phyloP scores from a whole-genome alignment of 2,113 vertebrate species.

The Sterna hirundo region DNA sequence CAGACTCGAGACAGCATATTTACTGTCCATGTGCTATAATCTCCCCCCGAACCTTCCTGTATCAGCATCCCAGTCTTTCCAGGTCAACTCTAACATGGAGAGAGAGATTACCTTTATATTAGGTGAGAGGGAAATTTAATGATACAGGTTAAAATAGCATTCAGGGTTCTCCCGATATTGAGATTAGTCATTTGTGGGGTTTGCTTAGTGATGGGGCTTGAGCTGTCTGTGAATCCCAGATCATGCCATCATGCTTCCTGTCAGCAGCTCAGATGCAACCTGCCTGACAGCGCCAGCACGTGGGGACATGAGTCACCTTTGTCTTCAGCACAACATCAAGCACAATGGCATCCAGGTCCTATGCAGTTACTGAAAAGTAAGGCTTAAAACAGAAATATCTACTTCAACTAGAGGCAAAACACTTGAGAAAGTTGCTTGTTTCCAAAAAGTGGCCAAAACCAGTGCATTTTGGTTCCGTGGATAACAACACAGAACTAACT shows the following conservation, averaged over 20 bases:
- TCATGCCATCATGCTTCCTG: neutral
- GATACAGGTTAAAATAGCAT: neutral
- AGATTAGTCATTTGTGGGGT: neutral
- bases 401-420: neutral
- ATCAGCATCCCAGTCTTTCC: neutral
- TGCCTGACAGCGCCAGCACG: neutral
- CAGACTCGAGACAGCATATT: neutral
- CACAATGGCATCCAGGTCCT: accelerated
- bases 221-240: neutral
- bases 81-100: neutral
- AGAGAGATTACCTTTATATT: neutral
- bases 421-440: neutral
- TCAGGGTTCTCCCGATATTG: neutral
- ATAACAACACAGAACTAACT: neutral
- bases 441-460: neutral
- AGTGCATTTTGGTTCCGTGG: neutral
- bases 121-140: neutral
- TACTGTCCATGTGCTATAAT: accelerated
- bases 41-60: neutral
- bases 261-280: neutral
- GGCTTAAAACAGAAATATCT: neutral
- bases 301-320: neutral
- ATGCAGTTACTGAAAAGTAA: neutral
- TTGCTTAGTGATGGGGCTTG: neutral
- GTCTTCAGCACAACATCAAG: neutral